Evolutionary conservation across 2,797 vertebrate species (phyloP), one percentile per base, ranked within the genome.

Genomic region (Adrianichthys oophorus): DNA sequence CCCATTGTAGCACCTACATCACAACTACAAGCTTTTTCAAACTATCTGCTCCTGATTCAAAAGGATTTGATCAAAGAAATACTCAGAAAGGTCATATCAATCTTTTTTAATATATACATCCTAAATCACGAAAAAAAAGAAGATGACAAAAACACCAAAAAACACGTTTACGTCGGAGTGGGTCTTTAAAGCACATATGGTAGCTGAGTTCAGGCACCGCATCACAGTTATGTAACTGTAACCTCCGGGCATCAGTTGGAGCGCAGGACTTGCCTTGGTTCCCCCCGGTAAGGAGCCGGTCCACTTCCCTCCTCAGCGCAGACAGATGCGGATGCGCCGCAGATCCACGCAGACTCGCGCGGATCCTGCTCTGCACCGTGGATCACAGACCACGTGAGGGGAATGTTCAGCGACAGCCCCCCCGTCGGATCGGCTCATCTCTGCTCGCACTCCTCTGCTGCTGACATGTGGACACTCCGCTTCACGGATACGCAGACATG

Each of bases 351-450:
- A 37, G 32, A 12, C 32, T 37, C 32, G 32, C 32, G 32, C 12
- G 32, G 32, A 12, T 37, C 32, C 32, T 4, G 32, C 32, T 88
- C 87, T 82, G 85, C 90, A 83, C 72, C 73, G 83, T 81, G 79
- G 83, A 86, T 42, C 76, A 59, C 68, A 73, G 74, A 89, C 87
- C 90, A 91, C 91, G 90, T 90, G 90, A 90, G 84, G 47, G 67
- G 83, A 75, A 72, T 77, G 77, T 74, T 89, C 74, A 88, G 41
- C 76, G 87, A 86, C 79, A 74, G 80, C 82, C 78, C 79, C 78
- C 79, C 71, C 62, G 70, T 48, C 73, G 68, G 74, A 75, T 51
- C 81, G 72, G 67, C 17, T 78, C 72, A 70, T 75, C 76, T 68
- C 67, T 13, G 61, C 74, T 62, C 71, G 70, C 70, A 42, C 79